Evolutionary conservation across 2,113 vertebrate genomes (phyloP).

Genomic region (Semnornis frantzii): DNA sequence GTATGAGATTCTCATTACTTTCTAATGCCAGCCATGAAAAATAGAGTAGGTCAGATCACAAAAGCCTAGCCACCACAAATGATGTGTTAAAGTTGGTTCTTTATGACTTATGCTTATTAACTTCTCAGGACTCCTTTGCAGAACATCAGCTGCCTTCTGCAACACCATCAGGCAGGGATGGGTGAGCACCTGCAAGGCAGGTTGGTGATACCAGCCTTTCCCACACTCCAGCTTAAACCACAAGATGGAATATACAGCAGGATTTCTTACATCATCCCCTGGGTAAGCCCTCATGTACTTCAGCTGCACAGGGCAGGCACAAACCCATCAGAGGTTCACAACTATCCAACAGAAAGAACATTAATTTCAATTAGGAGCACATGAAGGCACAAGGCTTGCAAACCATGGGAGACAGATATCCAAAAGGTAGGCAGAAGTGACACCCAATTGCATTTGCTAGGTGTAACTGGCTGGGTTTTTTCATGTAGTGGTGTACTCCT

Average conservation of each 20-base stretch:
- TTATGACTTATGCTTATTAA: not conserved
- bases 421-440: not conserved
- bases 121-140: not conserved
- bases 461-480: not conserved
- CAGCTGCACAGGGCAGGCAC: not conserved
- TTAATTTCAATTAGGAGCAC: not conserved
- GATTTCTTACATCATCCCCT: too few species aligned
- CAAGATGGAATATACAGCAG: not conserved
- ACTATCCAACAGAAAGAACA: not conserved
- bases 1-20: not conserved
- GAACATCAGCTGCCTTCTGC: accelerated
- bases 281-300: accelerated
- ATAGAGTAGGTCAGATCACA: not conserved
- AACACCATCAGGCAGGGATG: accelerated
- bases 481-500: accelerated
- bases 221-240: not conserved
- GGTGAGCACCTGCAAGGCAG: not conserved
- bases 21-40: not conserved
- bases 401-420: not conserved
- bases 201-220: not conserved
- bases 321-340: not conserved
- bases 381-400: not conserved
- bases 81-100: not conserved
- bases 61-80: accelerated
- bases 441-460: not conserved